phyloP scores from a whole-genome alignment of 2,113 vertebrate genomes.

The Hemiscyllium ocellatum region DNA sequence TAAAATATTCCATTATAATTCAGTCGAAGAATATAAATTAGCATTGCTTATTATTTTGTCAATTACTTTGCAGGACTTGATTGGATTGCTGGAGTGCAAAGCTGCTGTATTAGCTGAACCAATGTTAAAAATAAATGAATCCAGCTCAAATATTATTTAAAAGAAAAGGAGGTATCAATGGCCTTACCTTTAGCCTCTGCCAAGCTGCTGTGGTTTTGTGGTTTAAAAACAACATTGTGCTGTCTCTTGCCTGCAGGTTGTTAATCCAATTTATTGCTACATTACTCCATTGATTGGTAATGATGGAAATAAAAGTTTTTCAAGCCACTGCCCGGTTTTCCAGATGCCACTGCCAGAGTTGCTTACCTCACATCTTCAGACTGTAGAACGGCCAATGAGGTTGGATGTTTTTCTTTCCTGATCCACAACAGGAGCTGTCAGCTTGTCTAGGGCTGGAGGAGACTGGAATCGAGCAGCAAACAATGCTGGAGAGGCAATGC shows the following conservation, averaged over 20 bases:
- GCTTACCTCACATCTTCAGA: conserved; percentile 38
- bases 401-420: conserved; percentile 12
- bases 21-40: too few species aligned
- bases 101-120: not conserved
- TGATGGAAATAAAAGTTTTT: not conserved
- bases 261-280: not conserved
- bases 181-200: not conserved
- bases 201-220: not conserved
- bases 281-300: conserved; percentile 17
- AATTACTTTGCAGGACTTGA: not conserved
- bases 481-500: not conserved
- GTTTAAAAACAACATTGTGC: conserved; percentile 12
- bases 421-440: conserved; percentile 15
- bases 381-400: conserved; percentile 29
- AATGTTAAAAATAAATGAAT: not conserved
- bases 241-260: not conserved
- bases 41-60: conserved; percentile 6
- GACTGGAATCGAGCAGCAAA: not conserved
- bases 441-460: conserved; percentile 9
- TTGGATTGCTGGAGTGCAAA: too few species aligned
- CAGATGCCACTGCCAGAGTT: not conserved
- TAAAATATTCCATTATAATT: not conserved
- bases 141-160: conserved; percentile 7
- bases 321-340: conserved; percentile 14
- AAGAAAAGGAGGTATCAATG: not conserved